Base-by-base conservation (phyloP, 1,140 invertebrate species). In the Halyomorpha halys region DNA sequence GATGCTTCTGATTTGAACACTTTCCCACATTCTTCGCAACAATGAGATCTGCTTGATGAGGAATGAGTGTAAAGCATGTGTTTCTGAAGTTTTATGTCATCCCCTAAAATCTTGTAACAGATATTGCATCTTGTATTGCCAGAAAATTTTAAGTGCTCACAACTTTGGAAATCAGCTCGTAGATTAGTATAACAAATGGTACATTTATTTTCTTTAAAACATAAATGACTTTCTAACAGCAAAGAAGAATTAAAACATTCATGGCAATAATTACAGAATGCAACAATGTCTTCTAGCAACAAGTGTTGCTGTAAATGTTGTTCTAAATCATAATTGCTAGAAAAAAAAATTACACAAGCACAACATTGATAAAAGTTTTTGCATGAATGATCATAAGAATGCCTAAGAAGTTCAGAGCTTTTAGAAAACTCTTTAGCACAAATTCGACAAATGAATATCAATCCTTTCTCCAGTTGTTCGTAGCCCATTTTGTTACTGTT, bases 11-110 rank as follows among this genome's bases (percentile, higher is more conserved):
- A 67, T 44, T 54, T 62, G 44, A 70, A 70, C 13, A 64, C 34
- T 59, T 67, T 69, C 3, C 69, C 69, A 60, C 67, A 70, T 44
- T 68, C 66, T 27, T 70, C 67, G 47, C 67, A 68, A n/a, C 56
- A 62, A 56, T 67, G 64, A 56, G 19, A 5, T 6, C 49, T 56
- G 45, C 65, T 66, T 1, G n/a, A 19, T 19, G n/a, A 23, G 23
- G 21, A 21, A 23, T 59, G 67, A 18, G 62, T 44, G 18, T 66
- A 65, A 27, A 65, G 59, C 2, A 62, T 53, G 44, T 68, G 68
- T 49, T 68, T 65, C 49, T 68, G 62, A n/a, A 67, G 30, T 39
- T 65, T 63, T 30, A 68, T n/a, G 19, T 68, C 68, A 45, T 63
- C 56, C 23, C 60, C 62, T 25, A 68, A 67, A 25, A 49, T 59